Evolutionary conservation across 2,888 invertebrate species (phyloP), one percentile per base, ranked within the genome.

Genomic region (Petrolisthes manimaculis): DNA sequence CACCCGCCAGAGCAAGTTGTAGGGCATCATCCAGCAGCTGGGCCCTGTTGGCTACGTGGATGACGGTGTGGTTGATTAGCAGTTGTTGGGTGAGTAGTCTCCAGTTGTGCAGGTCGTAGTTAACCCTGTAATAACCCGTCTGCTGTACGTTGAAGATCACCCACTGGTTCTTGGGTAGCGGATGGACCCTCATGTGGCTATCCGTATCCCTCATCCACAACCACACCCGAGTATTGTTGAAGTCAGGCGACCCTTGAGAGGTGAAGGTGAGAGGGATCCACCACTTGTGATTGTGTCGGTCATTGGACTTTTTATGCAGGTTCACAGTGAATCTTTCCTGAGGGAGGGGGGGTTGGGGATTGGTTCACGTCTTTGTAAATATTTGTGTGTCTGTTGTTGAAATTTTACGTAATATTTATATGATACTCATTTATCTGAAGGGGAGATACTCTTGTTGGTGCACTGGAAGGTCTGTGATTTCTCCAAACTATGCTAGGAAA

Each of bases 121-220:
- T 97, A 0, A 97, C 97, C 4, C 92, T 91, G 2, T 94, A 92
- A 91, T 93, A 93, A 12, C 89, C 89, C 5, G 89, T 96, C 94
- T 97, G 96, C 92, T 97, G 96, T 8, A 96, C 96, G 93, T 97
- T 97, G 0, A 97, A 94, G 86, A 97, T 95, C 81, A 97, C 94
- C 92, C 96, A 97, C 54, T 88, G 84, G 53, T 84, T 81, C 12
- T 5, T 4, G 5, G 88, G 88, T 18, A 88, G 77, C 56, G 74
- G n/a, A 3, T n/a, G 53, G 51, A 88, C 24, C 77, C 9, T 24
- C 12, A 81, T 75, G 75, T 88, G 84, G 5, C 53, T 71, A 61
- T 88, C 88, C 8, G 74, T 80, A 71, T 67, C 78, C 74, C 53
- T 61, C 75, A 95, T 92, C 95, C 95, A 95, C 0, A 93, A 92